These are phyloP conservation scores for Catostylus mosaicus DNA, from an alignment of 30 jellyfish, hydroid and myxozoan species.

Conservation along the genomic window DNA sequence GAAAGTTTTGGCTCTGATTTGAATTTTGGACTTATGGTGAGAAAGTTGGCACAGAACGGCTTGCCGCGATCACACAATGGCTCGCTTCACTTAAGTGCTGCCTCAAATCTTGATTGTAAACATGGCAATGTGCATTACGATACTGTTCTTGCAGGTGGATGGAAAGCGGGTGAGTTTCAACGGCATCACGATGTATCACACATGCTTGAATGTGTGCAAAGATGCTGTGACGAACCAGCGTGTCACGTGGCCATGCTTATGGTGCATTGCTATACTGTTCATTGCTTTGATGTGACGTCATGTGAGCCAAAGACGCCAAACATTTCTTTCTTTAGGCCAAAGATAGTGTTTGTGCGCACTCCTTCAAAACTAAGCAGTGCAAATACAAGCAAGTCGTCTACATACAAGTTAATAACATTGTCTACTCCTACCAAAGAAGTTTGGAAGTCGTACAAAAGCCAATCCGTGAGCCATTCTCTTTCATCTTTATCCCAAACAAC, in stretches of 20 bases:
- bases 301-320: constrained; percentile 74
- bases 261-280: constrained; percentile 90
- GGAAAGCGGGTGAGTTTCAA: constrained; percentile 87
- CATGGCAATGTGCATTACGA: constrained; percentile 36
- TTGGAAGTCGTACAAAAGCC: not conserved
- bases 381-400: not conserved
- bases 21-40: constrained; percentile 16
- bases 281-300: constrained; percentile 38
- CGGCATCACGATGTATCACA: constrained; percentile 65
- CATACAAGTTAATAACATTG: not conserved
- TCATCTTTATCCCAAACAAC: too few relatives aligned
- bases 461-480: not conserved
- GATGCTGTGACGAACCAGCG: constrained; percentile 74
- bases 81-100: not conserved
- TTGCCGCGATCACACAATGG: not conserved
- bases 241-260: constrained; percentile 89
- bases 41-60: constrained; percentile 11
- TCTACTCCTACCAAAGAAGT: not conserved
- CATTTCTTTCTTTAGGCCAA: constrained; percentile 74
- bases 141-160: constrained; percentile 80
- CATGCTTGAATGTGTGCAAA: constrained; percentile 63
- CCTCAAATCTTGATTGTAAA: constrained; percentile 4
- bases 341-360: constrained; percentile 65
- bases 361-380: constrained; percentile 28
- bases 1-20: constrained; percentile 37